phyloP scores from a whole-genome alignment of 2,888 invertebrate genomes.

The Pseudococcus jackbeardsleyi region DNA sequence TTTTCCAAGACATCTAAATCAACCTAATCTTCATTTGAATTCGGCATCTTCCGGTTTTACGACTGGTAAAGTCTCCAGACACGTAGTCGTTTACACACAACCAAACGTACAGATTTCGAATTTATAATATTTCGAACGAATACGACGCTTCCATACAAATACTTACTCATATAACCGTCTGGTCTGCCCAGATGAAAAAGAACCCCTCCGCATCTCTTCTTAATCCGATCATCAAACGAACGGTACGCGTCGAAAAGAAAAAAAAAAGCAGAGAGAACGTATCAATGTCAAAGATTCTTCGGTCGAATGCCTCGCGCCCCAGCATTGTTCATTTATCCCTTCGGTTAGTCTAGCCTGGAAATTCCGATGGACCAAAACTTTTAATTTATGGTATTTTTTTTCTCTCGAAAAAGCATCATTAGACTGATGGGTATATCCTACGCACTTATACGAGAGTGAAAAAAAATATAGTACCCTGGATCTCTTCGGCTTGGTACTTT shows the following conservation, averaged over 20 bases:
- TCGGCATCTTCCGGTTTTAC: conserved; percentile 21
- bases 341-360: background rate
- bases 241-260: background rate
- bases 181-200: background rate
- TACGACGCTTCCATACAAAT: background rate
- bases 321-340: background rate
- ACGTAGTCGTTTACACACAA: background rate
- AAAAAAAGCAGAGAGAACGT: background rate
- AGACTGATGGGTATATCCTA: background rate
- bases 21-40: background rate
- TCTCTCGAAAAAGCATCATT: background rate
- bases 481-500: background rate
- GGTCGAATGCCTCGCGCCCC: background rate
- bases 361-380: background rate
- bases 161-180: background rate
- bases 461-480: too few relatives aligned
- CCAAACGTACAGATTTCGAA: background rate
- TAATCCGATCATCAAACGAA: conserved; percentile 16
- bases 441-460: background rate
- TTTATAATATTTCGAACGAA: background rate
- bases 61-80: background rate
- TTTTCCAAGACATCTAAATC: background rate
- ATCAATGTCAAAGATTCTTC: conserved; percentile 19
- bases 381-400: background rate
- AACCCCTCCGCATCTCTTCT: background rate